Evolutionary conservation across 2,797 vertebrate genomes (phyloP).

Genomic region (Bovichtus variegatus): DNA sequence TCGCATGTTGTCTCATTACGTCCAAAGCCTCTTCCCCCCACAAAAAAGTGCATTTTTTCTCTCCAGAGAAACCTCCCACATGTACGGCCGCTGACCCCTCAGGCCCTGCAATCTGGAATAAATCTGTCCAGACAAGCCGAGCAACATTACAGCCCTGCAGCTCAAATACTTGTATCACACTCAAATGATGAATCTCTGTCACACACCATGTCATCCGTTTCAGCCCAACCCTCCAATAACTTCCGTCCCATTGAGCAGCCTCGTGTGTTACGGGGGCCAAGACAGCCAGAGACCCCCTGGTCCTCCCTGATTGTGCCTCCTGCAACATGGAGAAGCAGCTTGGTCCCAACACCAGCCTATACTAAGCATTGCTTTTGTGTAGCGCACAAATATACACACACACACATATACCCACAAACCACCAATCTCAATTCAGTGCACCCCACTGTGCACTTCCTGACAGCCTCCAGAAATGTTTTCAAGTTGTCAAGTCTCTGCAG

Average conservation of each 20-base stretch:
- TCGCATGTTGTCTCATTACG: constrained; percentile 27
- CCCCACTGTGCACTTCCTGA: constrained; percentile 79
- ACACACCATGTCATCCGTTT: constrained; percentile 94
- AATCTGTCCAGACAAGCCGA: constrained; percentile 82
- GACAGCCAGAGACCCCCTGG: constrained; percentile 70
- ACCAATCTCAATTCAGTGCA: constrained; percentile 69
- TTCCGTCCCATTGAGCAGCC: constrained; percentile 90
- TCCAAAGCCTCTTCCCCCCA: constrained; percentile 15
- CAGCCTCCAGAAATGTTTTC: constrained; percentile 76
- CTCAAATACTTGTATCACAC: constrained; percentile 93
- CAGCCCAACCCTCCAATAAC: constrained; percentile 89
- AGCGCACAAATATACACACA: constrained; percentile 49
- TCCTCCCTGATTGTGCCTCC: constrained; percentile 73
- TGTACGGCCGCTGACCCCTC: constrained; percentile 86
- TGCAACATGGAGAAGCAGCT: constrained; percentile 68
- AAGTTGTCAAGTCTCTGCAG: constrained; percentile 77
- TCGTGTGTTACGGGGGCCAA: constrained; percentile 65
- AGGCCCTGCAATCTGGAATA: constrained; percentile 86
- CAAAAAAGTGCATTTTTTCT: constrained; percentile 46
- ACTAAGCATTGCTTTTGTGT: constrained; percentile 51
- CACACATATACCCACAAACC: constrained; percentile 56
- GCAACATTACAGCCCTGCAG: constrained; percentile 88
- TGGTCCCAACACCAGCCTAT: constrained; percentile 61
- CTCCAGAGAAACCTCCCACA: constrained; percentile 77
- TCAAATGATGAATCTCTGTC: constrained; percentile 92